phyloP scores from a whole-genome alignment of 1,140 invertebrate species.

The Sycophila sp. region DNA sequence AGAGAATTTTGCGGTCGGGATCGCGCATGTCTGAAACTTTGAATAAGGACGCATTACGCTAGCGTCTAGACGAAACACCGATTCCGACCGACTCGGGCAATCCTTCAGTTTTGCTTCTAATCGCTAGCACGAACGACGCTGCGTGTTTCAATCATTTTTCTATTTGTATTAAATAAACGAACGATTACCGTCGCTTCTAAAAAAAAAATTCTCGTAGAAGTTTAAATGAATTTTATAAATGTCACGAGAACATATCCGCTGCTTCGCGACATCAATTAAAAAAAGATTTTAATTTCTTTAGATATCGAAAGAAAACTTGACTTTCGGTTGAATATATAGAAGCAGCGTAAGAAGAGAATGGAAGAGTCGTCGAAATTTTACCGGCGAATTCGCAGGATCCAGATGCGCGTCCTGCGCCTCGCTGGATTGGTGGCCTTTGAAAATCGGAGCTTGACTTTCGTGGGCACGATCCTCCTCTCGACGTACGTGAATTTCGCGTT shows the following conservation, averaged over 20 bases:
- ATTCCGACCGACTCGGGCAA: no score
- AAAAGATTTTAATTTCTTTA: no score
- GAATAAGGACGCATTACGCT: no score
- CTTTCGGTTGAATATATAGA: no score
- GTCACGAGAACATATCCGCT: no score
- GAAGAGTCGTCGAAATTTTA: conserved; percentile 22
- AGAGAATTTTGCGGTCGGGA: not conserved
- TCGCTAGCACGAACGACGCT: not conserved
- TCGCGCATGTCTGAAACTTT: not conserved
- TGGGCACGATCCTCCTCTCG: not conserved
- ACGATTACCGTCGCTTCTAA: no score
- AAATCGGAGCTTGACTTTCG: not conserved
- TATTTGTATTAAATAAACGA: no score
- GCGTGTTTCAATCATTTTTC: not conserved
- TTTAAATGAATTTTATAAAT: not conserved
- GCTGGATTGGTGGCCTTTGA: conserved; percentile 5
- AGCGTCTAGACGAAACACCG: no score
- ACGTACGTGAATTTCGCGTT: conserved; percentile 8
- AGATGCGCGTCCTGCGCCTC: not conserved
- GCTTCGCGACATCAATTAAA: no score
- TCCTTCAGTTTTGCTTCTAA: not conserved
- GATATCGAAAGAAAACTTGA: no score
- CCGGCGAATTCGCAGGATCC: not conserved
- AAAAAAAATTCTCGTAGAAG: not conserved
- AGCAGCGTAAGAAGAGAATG: no score